Evolutionary conservation across 2,113 vertebrate genomes (phyloP), one percentile per base, ranked within the genome.

Genomic region (Pionites leucogaster): DNA sequence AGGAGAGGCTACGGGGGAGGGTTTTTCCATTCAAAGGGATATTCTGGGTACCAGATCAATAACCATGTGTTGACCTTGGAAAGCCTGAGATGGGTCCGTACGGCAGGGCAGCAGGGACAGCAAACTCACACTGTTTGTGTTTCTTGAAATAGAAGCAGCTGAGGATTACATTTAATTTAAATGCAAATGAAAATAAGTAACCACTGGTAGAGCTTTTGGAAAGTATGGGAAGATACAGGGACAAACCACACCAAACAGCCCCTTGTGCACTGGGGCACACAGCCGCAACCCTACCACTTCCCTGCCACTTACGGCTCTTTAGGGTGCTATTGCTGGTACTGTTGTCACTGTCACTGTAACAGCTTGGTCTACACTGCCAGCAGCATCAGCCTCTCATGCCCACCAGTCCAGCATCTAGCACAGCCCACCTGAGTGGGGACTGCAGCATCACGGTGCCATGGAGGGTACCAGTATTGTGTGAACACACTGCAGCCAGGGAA

Each of bases 91-190:
- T 25, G 41, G n/a, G n/a, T 7, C 60, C 1, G 27, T 69, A 80
- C 82, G 62, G 42, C 50, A 62, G 77, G 41, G 55, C 60, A 37
- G 82, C 10, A 5, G 6, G 3, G 33, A 47, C 47, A 62, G 90
- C 63, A 37, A 47, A 44, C 82, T 0, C 47, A 28, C 37, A 77
- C 7, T 92, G 44, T 31, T 86, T 90, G 52, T 80, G 25, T 88
- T 93, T 27, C 95, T 81, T 53, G 74, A 90, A 95, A 96, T 64
- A 90, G 92, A n/a, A 77, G 82, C 44, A 44, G 39, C 12, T n/a
- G 57, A 93, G 24, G 82, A 69, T 62, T 31, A 6, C 59, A 41
- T 41, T 70, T 44, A 24, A 42, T 4, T 83, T 65, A 33, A 86
- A 78, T 46, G 11, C 28, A 28, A 60, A 39, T 11, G 13, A 72